Evolutionary conservation across 2,888 invertebrate species (phyloP).

Genomic region (Holacanthella duospinosa): DNA sequence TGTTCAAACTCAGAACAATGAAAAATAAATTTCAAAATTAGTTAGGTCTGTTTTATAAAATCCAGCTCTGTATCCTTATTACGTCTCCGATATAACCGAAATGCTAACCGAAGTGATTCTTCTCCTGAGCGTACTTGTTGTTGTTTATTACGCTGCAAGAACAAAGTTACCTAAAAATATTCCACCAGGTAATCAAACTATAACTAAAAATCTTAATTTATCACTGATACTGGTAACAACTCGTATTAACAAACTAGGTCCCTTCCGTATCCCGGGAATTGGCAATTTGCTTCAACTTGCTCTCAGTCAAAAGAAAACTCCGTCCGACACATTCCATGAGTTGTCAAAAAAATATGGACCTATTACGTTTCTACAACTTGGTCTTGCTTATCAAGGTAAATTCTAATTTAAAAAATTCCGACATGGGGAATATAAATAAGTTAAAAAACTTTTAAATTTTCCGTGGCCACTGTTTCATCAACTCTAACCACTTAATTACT

Average conservation of each 20-base stretch:
- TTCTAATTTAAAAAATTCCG: too few species aligned
- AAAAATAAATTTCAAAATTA: too few species aligned
- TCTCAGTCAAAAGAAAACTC: background rate
- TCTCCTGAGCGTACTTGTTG: background rate
- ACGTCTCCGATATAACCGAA: background rate
- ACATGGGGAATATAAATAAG: too few species aligned
- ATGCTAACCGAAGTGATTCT: background rate
- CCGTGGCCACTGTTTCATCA: too few species aligned
- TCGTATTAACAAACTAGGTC: conserved; percentile 1
- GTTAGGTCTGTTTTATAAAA: too few species aligned
- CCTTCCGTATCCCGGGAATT: background rate
- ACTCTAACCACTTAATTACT: too few species aligned
- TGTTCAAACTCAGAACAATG: too few species aligned
- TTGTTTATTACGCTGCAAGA: background rate
- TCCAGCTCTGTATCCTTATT: too few species aligned
- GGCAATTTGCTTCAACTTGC: conserved; percentile 1
- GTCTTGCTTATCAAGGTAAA: background rate
- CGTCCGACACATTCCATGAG: conserved; percentile 1
- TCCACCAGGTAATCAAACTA: conserved; percentile 3
- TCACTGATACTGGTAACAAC: too few species aligned
- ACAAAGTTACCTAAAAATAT: background rate
- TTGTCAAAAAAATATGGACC: conserved; percentile 8
- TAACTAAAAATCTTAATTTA: too few species aligned
- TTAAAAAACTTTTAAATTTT: too few species aligned
- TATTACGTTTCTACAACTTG: background rate